Base-by-base conservation (phyloP, 2,113 vertebrate genomes). In the Scolopax mira region DNA sequence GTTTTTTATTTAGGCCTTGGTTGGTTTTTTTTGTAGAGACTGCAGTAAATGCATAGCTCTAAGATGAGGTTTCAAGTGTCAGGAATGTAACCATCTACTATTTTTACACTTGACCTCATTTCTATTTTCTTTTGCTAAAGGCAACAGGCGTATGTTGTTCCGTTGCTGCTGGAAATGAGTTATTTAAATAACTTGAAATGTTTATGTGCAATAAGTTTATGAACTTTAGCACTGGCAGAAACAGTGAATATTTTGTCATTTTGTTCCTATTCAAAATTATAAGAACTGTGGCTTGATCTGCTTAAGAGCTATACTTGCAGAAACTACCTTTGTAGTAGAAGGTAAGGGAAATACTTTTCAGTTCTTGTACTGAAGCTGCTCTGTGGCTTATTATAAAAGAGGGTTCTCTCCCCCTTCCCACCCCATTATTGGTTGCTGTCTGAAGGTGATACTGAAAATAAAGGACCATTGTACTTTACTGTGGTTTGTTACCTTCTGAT, bases 41-140 rank as follows among this genome's bases (percentile, higher is more conserved):
- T 94, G 48, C 85, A 79, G 85, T 95, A 90, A 92, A 95, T 94
- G 86, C 93, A 87, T 95, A 93, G 22, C 85, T 95, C 62, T 70
- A 33, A 69, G 71, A 96, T 95, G 94, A 97, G 77, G 95, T 97
- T 97, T 97, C 91, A 86, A 94, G 94, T 96, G 80, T 90, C 95
- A 92, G 94, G 95, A 96, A 95, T 96, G 91, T 91, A 91, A 75
- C 89, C 74, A 39, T 96, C 69, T 95, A 92, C 93, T 96, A 97
- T 97, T 97, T 96, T 96, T 96, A 95, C 74, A 82, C 79, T 94
- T 95, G 95, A 96, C 94, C 96, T 96, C 89, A 23, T 90, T 97
- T 97, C 91, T 94, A 1, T 96, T 96, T 96, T 93, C 80, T 94
- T 95, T 95, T 93, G 88, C 88, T 94, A 37, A 85, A 97, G 82